Conservation (phyloP, 2,888 invertebrate species). For the Branchipolynoe longqiensis region DNA sequence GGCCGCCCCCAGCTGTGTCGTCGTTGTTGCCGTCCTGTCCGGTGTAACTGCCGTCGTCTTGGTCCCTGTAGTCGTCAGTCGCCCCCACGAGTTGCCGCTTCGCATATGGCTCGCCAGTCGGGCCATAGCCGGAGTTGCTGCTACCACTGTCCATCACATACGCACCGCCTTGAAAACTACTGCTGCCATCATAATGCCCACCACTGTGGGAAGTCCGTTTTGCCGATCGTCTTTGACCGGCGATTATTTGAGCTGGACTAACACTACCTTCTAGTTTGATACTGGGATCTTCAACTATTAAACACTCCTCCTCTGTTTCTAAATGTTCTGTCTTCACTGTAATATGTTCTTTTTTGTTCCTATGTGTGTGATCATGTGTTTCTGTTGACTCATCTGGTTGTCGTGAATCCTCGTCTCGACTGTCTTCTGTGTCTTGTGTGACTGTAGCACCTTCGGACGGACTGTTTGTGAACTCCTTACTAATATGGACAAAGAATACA, state of each 20-base stretch:
- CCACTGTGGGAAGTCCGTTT: constrained; percentile 47
- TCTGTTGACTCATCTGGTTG: constrained; percentile 1
- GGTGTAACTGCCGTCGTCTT: constrained; percentile 2
- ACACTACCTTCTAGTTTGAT: constrained; percentile 35
- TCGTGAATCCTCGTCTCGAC: constrained; percentile 39
- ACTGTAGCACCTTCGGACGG: constrained; percentile 51
- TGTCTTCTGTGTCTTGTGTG: constrained; percentile 24
- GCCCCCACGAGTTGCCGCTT: background rate
- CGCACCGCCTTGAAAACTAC: constrained; percentile 9
- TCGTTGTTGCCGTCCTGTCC: background rate
- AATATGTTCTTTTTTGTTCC: background rate
- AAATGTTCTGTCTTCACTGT: background rate
- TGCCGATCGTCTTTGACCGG: constrained; percentile 29
- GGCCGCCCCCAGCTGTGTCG: background rate
- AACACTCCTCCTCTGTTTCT: constrained; percentile 24
- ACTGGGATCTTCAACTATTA: constrained; percentile 42
- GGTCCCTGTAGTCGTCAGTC: background rate
- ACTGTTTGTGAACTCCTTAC: constrained; percentile 58
- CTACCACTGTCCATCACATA: background rate
- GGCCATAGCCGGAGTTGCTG: background rate
- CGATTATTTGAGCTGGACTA: constrained; percentile 44
- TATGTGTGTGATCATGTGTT: background rate
- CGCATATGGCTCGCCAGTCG: background rate
- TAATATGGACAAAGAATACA: constrained; percentile 62
- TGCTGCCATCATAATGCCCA: constrained; percentile 5